Conservation (phyloP, 2,888 invertebrate species). For the Agrilus biguttatus region DNA sequence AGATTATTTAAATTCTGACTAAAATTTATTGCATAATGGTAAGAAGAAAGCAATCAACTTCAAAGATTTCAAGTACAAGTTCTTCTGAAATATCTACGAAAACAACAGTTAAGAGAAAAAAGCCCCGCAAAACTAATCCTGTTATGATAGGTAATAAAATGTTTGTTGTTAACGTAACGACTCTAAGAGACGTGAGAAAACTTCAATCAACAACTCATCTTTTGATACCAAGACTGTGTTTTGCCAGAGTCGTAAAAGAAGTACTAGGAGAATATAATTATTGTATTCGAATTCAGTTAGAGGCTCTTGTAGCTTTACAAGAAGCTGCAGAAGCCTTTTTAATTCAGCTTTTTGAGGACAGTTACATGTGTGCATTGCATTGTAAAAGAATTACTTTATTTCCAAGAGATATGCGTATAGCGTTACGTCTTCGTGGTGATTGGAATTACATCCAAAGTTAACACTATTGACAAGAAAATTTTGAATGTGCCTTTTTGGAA, state of each 20-base stretch:
- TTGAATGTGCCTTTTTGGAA: too few relatives aligned
- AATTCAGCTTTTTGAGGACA: constrained; percentile 34
- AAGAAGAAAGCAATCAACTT: too few relatives aligned
- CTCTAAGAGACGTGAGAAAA: constrained; percentile 18
- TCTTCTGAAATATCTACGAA: too few relatives aligned
- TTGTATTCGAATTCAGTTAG: constrained; percentile 20
- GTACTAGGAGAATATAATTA: constrained; percentile 18
- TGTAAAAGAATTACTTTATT: constrained; percentile 32
- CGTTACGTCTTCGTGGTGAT: constrained; percentile 26
- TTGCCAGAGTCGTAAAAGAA: constrained; percentile 31
- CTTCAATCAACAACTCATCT: constrained; percentile 17
- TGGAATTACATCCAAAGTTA: neutral
- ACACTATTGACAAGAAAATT: too few relatives aligned
- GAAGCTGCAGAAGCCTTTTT: constrained; percentile 34
- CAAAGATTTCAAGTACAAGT: too few relatives aligned
- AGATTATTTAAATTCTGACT: too few relatives aligned
- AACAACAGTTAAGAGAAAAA: too few relatives aligned
- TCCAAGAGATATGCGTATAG: constrained; percentile 30
- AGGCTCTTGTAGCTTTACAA: constrained; percentile 33
- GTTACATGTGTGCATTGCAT: constrained; percentile 29
- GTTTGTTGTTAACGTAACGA: constrained; percentile 5
- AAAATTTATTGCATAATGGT: too few relatives aligned
- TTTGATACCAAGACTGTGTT: constrained; percentile 30
- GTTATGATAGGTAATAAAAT: constrained; percentile 3
- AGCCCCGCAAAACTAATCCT: too few relatives aligned